These are phyloP conservation scores for Rhingia campestris DNA, from an alignment of 2,888 invertebrate genomes.

Conservation along the genomic window DNA sequence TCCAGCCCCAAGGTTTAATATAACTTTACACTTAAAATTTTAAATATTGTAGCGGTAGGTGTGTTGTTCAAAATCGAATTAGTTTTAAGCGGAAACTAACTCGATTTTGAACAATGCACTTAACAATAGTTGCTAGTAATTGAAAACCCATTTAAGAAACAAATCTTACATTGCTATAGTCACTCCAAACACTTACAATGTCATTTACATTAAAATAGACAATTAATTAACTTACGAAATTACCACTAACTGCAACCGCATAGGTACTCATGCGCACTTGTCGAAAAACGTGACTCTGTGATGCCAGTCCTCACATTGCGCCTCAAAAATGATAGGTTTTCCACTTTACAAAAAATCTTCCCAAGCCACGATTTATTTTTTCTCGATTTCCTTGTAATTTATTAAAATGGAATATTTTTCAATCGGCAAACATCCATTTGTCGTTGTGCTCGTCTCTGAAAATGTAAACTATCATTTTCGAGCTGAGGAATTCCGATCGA, in stretches of 20 bases:
- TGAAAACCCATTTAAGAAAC: too few relatives aligned
- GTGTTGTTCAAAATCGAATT: too few relatives aligned
- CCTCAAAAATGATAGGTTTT: constrained; percentile 16
- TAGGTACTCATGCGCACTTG: not conserved
- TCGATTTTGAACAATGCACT: too few relatives aligned
- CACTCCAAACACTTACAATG: not conserved
- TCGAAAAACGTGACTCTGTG: constrained; percentile 36
- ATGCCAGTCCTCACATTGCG: constrained; percentile 16
- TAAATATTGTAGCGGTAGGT: too few relatives aligned
- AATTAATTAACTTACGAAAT: not conserved
- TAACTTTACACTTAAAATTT: too few relatives aligned
- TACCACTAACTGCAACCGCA: not conserved
- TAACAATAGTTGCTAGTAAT: too few relatives aligned
- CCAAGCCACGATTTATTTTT: constrained; percentile 34
- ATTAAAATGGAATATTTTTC: constrained; percentile 46
- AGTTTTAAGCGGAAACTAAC: too few relatives aligned
- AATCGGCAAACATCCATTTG: constrained; percentile 29
- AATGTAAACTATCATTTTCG: constrained; percentile 25
- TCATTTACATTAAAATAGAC: constrained; percentile 4
- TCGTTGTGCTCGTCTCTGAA: constrained; percentile 14
- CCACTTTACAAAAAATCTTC: constrained; percentile 18
- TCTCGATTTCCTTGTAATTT: constrained; percentile 47
- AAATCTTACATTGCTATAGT: too few relatives aligned
- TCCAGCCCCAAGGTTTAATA: too few relatives aligned
- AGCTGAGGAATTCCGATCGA: constrained; percentile 46